Conservation (phyloP, 1,140 invertebrate genomes). For the Ceratitis capitata region DNA sequence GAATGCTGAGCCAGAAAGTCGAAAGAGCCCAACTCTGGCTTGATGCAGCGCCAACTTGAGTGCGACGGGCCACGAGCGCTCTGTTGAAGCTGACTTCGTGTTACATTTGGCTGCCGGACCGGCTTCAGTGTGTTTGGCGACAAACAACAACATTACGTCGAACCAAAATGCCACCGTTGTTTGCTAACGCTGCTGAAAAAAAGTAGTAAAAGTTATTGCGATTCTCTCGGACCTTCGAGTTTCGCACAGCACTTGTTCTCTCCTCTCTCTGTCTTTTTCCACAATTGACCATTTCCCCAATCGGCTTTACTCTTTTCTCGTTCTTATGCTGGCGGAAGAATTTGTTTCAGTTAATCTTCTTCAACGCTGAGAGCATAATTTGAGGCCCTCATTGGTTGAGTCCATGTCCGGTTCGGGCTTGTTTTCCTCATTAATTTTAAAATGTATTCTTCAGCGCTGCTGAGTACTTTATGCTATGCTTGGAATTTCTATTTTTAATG, state of each 20-base stretch:
- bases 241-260: no score
- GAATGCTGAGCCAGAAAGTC: slow-evolving; percentile 14
- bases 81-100: not conserved
- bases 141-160: not conserved
- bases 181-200: not conserved
- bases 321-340: not conserved
- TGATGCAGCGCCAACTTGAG: not conserved
- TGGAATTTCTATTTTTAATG: no score
- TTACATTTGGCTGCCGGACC: not conserved
- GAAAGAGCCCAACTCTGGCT: not conserved
- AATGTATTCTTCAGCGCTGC: no score
- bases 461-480: no score
- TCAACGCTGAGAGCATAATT: not conserved
- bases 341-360: not conserved
- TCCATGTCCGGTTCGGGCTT: not conserved
- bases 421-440: not conserved
- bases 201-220: not conserved
- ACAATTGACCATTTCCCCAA: not conserved
- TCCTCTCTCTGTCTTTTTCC: not conserved
- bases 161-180: not conserved
- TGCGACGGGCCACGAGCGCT: not conserved
- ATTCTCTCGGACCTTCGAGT: not conserved
- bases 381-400: not conserved
- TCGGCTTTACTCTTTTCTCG: not conserved
- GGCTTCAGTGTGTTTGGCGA: not conserved